Conservation (phyloP, 2,888 invertebrate genomes). For the Heliconius charithonia region DNA sequence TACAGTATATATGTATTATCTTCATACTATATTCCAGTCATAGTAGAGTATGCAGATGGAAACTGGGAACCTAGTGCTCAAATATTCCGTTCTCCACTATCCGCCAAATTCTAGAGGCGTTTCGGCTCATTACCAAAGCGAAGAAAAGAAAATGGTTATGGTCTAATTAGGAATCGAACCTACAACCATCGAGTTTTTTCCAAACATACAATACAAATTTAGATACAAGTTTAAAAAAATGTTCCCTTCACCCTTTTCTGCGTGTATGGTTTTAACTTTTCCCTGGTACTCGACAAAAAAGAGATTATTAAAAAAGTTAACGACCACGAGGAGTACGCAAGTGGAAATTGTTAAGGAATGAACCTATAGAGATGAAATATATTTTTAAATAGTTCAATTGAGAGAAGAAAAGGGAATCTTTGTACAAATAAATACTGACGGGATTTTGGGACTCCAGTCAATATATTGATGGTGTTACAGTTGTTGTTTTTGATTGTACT, state of each 20-base stretch:
- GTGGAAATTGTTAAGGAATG: not conserved
- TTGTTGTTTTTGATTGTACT: not conserved
- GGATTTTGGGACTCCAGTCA: not conserved
- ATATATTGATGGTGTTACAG: not conserved
- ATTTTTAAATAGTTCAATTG: not conserved
- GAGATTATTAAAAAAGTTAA: slow-evolving; percentile 35
- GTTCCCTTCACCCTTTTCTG: not conserved
- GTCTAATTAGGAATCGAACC: too few relatives aligned
- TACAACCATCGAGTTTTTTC: not conserved
- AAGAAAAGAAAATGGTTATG: too few relatives aligned
- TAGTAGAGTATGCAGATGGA: too few relatives aligned
- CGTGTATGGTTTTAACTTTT: slow-evolving; percentile 5
- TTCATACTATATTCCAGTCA: too few relatives aligned
- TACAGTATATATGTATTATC: too few relatives aligned
- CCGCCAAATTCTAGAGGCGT: too few relatives aligned
- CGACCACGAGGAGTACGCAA: slow-evolving; percentile 3
- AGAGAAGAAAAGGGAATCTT: not conserved
- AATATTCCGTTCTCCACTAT: too few relatives aligned
- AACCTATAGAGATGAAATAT: not conserved
- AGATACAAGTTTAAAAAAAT: too few relatives aligned
- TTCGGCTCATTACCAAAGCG: too few relatives aligned
- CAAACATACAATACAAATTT: not conserved
- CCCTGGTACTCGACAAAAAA: not conserved
- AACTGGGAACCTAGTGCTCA: too few relatives aligned
- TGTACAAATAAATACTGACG: not conserved